Evolutionary conservation across 2,113 vertebrate genomes (phyloP).

Genomic region (Syngnathus scovelli): DNA sequence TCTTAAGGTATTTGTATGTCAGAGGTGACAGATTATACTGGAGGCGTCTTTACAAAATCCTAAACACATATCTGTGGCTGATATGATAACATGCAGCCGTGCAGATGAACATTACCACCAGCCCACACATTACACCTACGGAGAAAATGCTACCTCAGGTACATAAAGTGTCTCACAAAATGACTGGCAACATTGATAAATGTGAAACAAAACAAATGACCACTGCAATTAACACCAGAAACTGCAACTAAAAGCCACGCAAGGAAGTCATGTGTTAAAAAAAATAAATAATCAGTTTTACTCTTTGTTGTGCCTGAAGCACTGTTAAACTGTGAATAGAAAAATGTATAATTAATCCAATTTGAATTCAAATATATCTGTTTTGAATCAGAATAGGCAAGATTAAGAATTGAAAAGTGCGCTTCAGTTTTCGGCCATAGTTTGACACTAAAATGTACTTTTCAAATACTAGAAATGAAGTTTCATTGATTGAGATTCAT

Average conservation of each 20-base stretch:
- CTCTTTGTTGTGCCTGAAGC: constrained; percentile 40
- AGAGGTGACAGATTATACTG: constrained; percentile 52
- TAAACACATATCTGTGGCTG: constrained; percentile 10
- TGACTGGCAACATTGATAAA: constrained; percentile 21
- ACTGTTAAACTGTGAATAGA: constrained; percentile 23
- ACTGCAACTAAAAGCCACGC: constrained; percentile 4
- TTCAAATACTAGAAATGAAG: too few species aligned
- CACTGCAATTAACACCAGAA: neutral
- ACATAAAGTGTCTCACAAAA: neutral
- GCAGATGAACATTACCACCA: constrained; percentile 31
- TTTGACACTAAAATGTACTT: too few species aligned
- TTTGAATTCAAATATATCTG: neutral
- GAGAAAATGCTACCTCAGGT: constrained; percentile 27
- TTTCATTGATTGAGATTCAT: constrained; percentile 19
- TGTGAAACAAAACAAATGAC: constrained; percentile 20
- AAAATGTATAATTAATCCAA: constrained; percentile 10
- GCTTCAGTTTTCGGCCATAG: neutral
- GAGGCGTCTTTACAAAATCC: constrained; percentile 33
- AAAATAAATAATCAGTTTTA: neutral
- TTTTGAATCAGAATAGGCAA: neutral
- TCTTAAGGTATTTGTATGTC: constrained; percentile 57
- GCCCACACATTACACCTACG: constrained; percentile 28
- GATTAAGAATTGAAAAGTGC: neutral
- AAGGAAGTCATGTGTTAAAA: neutral
- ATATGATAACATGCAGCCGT: constrained; percentile 22